Evolutionary conservation across 2,888 invertebrate species (phyloP), one percentile per base, ranked within the genome.

Genomic region (Pycnomerus fuliginosus): DNA sequence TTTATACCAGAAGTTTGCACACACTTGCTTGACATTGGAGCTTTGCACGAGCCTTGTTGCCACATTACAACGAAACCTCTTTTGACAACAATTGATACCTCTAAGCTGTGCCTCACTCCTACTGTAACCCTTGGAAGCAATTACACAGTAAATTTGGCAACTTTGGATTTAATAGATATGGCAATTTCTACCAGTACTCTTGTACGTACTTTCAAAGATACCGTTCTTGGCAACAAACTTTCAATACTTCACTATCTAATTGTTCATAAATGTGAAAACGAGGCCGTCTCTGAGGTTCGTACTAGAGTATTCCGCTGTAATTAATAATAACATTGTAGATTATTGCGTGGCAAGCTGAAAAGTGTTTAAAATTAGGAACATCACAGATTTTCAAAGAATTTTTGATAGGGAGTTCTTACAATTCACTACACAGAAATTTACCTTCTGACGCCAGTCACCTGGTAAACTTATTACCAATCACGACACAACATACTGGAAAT

Each of bases 211-310:
- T 88, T 87, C 59, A 83, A 84, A 50, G 80, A 83, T 52, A 80
- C 78, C 0, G 78, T 79, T 0, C 64, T 84, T 1, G 85, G 87
- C 60, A 86, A 87, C 61, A 85, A 85, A 54, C 71, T 90, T 43
- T 85, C 89, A 3, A 86, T 92, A 17, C 75, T 93, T 15, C 92
- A 93, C 70, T 88, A 90, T 63, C 80, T 91, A 60, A 76, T 91
- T 23, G 79, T 87, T 32, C 90, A 92, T 64, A 80, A 80, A 30
- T 82, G 83, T 41, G 90, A 91, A 57, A 73, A 83, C 61, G 87
- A 87, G 40, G 76, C 84, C 38, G 81, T 88, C 33, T 82, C 85
- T 42, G 85, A 88, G 76, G 85, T 84, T n/a, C n/a, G n/a, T n/a
- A n/a, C n/a, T n/a, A n/a, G n/a, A n/a, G n/a, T n/a, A n/a, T n/a